Percentiles rank a stretch among this genome's conserved stretches.
phyloP scores from a whole-genome alignment of 2,888 invertebrate genomes.

The Chorisops tibialis region DNA sequence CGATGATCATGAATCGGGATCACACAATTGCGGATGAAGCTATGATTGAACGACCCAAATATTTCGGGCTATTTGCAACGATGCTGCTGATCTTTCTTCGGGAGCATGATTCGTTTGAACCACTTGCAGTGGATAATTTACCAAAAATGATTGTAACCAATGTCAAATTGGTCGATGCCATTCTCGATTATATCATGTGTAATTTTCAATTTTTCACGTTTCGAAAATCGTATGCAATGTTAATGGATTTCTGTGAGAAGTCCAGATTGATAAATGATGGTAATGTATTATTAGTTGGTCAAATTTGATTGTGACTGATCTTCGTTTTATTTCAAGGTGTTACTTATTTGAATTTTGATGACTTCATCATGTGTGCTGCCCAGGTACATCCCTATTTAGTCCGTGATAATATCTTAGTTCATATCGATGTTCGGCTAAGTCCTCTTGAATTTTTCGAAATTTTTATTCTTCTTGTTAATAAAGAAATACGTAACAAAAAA shows the following conservation, averaged over 20 bases:
- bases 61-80: constrained; percentile 23
- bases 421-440: constrained; percentile 10
- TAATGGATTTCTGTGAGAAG: constrained; percentile 5
- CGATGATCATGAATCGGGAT: constrained; percentile 13
- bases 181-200: constrained; percentile 6
- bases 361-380: constrained; percentile 8
- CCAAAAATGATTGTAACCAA: constrained; percentile 2
- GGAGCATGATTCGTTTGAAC: constrained; percentile 1
- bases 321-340: background rate
- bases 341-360: background rate
- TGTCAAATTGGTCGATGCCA: background rate
- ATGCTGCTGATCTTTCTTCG: constrained; percentile 24
- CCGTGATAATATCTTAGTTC: background rate
- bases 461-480: constrained; percentile 11
- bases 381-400: constrained; percentile 14
- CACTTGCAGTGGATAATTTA: background rate
- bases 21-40: background rate
- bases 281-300: background rate
- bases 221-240: constrained; percentile 1
- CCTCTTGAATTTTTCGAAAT: constrained; percentile 23
- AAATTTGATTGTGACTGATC: no score
- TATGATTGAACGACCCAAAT: background rate
- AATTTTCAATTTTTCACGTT: background rate
- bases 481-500: constrained; percentile 6
- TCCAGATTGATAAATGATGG: background rate